These are phyloP conservation scores for Engystomops pustulosus DNA, from an alignment of 2,113 vertebrate genomes.

Conservation along the genomic window DNA sequence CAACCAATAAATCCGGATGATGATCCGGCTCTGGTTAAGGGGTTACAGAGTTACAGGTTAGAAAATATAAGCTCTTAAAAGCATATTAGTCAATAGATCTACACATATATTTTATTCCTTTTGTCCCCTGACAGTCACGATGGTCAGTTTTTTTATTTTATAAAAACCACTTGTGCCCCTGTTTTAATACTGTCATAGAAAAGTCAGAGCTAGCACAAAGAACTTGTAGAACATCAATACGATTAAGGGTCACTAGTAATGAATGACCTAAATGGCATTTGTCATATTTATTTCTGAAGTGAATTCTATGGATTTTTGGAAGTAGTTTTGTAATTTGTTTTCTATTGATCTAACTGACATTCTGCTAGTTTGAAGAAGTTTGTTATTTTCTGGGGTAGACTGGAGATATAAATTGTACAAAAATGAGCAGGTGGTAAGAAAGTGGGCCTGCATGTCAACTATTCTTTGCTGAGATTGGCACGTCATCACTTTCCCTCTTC, in stretches of 20 bases:
- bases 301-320: conserved; percentile 13
- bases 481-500: neutral
- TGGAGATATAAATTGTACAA: conserved; percentile 8
- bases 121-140: too few species aligned
- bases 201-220: neutral
- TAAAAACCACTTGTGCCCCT: too few species aligned
- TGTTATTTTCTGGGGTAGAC: conserved; percentile 2
- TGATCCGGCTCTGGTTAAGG: too few species aligned
- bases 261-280: neutral
- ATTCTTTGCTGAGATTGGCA: neutral
- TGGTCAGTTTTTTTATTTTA: too few species aligned
- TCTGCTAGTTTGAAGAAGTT: conserved; percentile 33
- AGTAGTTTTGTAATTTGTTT: conserved; percentile 37
- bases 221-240: neutral
- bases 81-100: neutral
- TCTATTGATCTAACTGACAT: conserved; percentile 29
- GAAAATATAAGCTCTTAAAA: too few species aligned
- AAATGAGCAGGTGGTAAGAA: conserved; percentile 37
- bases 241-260: neutral
- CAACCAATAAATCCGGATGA: too few species aligned
- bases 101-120: neutral
- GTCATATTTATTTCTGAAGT: conserved; percentile 25
- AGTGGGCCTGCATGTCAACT: conserved; percentile 1
- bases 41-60: too few species aligned
- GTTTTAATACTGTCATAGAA: too few species aligned